Evolutionary conservation across 2,888 invertebrate species (phyloP), one percentile per base, ranked within the genome.

Genomic region (Heteropelma amictum): DNA sequence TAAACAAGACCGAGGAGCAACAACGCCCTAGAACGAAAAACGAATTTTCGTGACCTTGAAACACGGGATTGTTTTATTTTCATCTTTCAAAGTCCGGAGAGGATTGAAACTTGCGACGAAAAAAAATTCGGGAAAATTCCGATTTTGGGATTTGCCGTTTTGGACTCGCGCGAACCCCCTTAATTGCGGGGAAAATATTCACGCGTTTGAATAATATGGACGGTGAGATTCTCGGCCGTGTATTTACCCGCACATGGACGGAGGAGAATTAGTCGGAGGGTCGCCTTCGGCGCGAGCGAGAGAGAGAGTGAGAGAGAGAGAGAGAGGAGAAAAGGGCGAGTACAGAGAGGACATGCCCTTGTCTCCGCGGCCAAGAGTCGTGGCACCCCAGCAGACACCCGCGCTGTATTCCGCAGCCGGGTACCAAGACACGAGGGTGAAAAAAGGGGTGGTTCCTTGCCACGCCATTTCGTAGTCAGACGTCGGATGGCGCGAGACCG

Each of bases 401-500:
- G 64, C 40, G 26, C n/a, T 49, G 35, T 40, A 28, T 45, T 19
- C 54, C 19, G 58, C 35, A 58, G 69, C 51, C 68, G 28, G 60
- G n/a, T n/a, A n/a, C 30, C 60, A 60, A 70, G 74, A 71, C 42
- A 54, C 65, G 65, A 75, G 77, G 73, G 77, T 73, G 72, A 68
- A 76, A 76, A n/a, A 77, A 78, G 70, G 77, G 77, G 77, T 78
- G 77, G 76, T 73, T 71, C 76, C 71, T 74, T 71, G 77, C 79
- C 79, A 79, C 79, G 79, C 79, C 79, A 79, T 79, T 79, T 79
- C 79, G 76, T 79, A 79, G 79, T 79, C 79, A 69, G 64, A 77
- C 63, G 70, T 76, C 69, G 63, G 60, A 51, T 67, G 61, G 60
- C 38, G 54, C 49, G n/a, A n/a, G n/a, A n/a, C n/a, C n/a, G n/a